Evolutionary conservation across 2,113 vertebrate genomes (phyloP).

Genomic region (Mesoclemmys tuberculata): DNA sequence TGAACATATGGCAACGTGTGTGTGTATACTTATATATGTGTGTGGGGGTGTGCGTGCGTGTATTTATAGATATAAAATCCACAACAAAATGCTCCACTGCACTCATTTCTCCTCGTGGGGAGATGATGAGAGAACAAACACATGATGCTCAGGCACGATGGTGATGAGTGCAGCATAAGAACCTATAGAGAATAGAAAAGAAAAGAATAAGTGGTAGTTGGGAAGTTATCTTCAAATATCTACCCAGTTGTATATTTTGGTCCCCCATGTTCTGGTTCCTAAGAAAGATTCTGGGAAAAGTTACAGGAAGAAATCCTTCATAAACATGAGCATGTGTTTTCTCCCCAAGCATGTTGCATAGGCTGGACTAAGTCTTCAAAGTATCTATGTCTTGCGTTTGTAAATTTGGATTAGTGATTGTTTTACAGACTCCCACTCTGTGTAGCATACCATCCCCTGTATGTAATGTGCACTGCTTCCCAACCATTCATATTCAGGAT

Average conservation of each 20-base stretch:
- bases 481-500: conserved; percentile 37
- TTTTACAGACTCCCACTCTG: conserved; percentile 32
- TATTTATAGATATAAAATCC: neutral
- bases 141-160: neutral
- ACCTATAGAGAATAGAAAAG: neutral
- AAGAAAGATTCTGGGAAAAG: neutral
- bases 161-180: neutral
- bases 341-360: neutral
- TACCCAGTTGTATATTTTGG: neutral
- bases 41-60: too few relatives aligned
- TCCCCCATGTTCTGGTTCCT: neutral
- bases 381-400: neutral
- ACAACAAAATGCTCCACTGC: conserved; percentile 15
- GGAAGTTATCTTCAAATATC: neutral
- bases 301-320: neutral
- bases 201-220: neutral
- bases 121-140: conserved; percentile 38
- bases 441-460: conserved; percentile 32
- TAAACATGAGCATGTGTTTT: neutral
- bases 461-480: conserved; percentile 53
- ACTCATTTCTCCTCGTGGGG: neutral
- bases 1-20: neutral
- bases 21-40: too few relatives aligned
- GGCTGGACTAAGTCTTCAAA: neutral
- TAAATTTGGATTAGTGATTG: neutral